Base-by-base conservation (phyloP, 1,140 invertebrate species). In the Drosophila sturtevanti region DNA sequence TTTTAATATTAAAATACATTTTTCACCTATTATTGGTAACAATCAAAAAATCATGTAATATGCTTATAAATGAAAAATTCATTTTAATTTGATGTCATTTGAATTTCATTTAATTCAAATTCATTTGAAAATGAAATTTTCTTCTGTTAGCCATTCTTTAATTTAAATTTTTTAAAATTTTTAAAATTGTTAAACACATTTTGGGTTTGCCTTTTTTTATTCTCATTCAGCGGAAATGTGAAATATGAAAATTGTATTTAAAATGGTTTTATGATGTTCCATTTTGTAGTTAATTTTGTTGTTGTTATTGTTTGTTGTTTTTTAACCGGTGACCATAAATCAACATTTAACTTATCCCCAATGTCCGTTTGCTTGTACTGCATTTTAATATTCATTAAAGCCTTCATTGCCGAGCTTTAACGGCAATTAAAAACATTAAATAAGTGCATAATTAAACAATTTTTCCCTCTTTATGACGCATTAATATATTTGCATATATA, bases 381-480 rank as follows among this genome's bases (percentile, higher is more conserved):
- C 61, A 41, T 27, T 58, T 44, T 67, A 56, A 31, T 70, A 66
- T 51, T 60, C 66, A 60, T 71, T 77, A 72, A 77, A 78, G 68
- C 63, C 76, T 72, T 62, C 74, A 66, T 78, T 77, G 74, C 54
- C 60, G 67, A 58, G 58, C 63, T 67, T 78, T 72, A 72, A 67
- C 63, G 59, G 74, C 74, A 78, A 78, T 78, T 78, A 78, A 67
- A 65, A 37, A 52, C 75, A 67, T 78, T 72, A 77, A 78, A 67
- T 66, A 55, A 35, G 61, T 55, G 68, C 74, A 78, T 78, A 78
- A 77, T 78, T 77, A 78, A 78, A 78, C 76, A 75, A 62, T 58
- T 76, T 77, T 77, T 58, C 61, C 37, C 75, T 59, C 68, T 27
- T 78, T 78, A 78, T 78, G 68, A 55, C 63, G 55, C 74, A 77